A percentile compares a stretch with the other conserved stretches of the same genome.
Evolutionary conservation across 2,888 invertebrate genomes (phyloP).

Genomic region (Ferdinandea cuprea): DNA sequence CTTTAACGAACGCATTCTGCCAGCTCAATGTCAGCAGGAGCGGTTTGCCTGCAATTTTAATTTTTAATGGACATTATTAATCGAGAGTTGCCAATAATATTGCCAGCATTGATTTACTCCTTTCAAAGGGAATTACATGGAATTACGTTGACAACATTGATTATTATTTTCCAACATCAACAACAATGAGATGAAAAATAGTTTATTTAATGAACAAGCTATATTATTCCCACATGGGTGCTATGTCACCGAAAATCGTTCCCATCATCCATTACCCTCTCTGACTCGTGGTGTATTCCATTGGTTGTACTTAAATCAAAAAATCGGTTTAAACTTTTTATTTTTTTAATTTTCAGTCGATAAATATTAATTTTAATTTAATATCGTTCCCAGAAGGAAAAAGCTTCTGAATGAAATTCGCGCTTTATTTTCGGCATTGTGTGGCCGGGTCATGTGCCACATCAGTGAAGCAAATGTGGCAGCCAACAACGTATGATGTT

Average conservation of each 20-base stretch:
- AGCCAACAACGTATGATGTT: neutral
- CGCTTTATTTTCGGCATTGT: slow-evolving; percentile 29
- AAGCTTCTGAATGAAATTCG: slow-evolving; percentile 33
- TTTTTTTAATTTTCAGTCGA: slow-evolving; percentile 36
- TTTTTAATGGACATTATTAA: too few relatives aligned
- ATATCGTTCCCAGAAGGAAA: slow-evolving; percentile 40
- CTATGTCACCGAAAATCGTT: slow-evolving; percentile 15
- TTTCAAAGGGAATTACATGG: neutral
- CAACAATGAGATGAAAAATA: neutral
- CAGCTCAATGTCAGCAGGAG: too few relatives aligned
- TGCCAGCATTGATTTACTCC: neutral
- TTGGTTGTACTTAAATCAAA: slow-evolving; percentile 4
- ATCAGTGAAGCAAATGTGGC: slow-evolving; percentile 24
- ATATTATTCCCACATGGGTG: neutral
- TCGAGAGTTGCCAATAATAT: too few relatives aligned
- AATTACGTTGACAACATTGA: too few relatives aligned
- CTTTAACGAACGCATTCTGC: too few relatives aligned
- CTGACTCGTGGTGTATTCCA: slow-evolving; percentile 20
- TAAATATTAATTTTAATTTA: slow-evolving; percentile 65
- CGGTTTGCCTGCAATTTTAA: too few relatives aligned
- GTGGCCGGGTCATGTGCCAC: slow-evolving; percentile 19
- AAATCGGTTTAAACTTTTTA: too few relatives aligned
- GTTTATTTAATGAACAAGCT: slow-evolving; percentile 21
- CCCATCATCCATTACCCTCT: neutral
- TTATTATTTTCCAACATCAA: too few relatives aligned